phyloP scores from a whole-genome alignment of 2,797 vertebrate species.

The Tokudaia muenninki region DNA sequence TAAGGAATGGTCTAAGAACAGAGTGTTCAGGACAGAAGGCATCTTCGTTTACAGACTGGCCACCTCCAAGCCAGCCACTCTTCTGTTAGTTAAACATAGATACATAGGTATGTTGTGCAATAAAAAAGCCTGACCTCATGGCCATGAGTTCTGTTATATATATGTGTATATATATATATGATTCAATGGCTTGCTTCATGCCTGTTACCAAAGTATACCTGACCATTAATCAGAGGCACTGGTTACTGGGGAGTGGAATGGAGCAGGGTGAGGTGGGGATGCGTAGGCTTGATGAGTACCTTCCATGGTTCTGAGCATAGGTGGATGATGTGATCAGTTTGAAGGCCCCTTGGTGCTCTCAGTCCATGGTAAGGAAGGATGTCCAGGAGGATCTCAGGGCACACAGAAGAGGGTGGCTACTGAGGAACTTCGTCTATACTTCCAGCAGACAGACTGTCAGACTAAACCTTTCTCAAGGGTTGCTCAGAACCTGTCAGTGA shows the following conservation, averaged over 20 bases:
- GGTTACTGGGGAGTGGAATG: neutral
- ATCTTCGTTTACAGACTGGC: rapidly evolving
- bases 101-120: neutral
- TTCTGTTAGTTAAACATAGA: neutral
- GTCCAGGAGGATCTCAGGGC: neutral
- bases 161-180: neutral
- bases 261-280: neutral
- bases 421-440: neutral
- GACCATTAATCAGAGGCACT: neutral
- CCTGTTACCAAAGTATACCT: neutral
- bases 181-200: neutral
- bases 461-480: neutral
- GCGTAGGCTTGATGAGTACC: neutral
- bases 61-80: neutral
- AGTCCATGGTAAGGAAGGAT: neutral
- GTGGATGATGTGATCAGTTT: neutral
- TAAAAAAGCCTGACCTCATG: neutral
- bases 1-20: neutral
- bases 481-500: neutral
- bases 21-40: neutral
- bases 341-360: neutral
- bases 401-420: neutral
- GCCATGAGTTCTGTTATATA: neutral
- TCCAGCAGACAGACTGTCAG: neutral
- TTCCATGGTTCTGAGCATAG: neutral